phyloP scores from a whole-genome alignment of 1,140 invertebrate genomes.

The Scaptomyza montana region DNA sequence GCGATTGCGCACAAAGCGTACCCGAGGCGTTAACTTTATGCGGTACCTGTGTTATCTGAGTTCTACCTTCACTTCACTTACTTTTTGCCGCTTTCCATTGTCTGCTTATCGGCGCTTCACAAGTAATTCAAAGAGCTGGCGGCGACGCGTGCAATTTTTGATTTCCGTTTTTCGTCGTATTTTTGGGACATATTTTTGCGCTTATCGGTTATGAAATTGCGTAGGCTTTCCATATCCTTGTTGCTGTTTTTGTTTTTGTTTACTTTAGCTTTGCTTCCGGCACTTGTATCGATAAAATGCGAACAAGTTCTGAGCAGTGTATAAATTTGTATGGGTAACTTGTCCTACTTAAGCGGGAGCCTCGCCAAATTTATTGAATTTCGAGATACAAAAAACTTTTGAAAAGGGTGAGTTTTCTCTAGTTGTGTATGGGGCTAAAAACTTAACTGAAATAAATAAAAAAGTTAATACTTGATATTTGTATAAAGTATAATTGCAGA shows the following conservation, averaged over 20 bases:
- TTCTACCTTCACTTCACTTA: not conserved
- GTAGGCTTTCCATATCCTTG: constrained; percentile 23
- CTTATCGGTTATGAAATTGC: constrained; percentile 61
- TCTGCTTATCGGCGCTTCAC: constrained; percentile 47
- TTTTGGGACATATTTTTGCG: constrained; percentile 38
- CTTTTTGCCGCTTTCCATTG: constrained; percentile 30
- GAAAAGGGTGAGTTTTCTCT: not conserved
- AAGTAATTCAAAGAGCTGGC: constrained; percentile 69
- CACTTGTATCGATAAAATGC: constrained; percentile 60
- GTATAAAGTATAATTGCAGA: not conserved
- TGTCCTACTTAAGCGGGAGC: constrained; percentile 33
- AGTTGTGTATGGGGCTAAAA: not conserved
- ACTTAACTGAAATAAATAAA: not conserved
- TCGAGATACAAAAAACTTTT: constrained; percentile 26
- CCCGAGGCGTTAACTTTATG: constrained; percentile 47
- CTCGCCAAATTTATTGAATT: constrained; percentile 57
- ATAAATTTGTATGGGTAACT: constrained; percentile 7
- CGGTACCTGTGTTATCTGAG: constrained; percentile 39
- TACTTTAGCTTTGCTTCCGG: constrained; percentile 33
- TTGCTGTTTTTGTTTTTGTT: constrained; percentile 23
- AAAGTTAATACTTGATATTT: no score
- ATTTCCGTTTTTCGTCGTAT: constrained; percentile 37
- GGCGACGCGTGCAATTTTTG: constrained; percentile 59
- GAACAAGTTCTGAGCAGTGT: constrained; percentile 7
- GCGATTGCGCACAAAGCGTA: constrained; percentile 26